Base-by-base conservation (phyloP, 2,888 invertebrate genomes). In the Amiota mariae region DNA sequence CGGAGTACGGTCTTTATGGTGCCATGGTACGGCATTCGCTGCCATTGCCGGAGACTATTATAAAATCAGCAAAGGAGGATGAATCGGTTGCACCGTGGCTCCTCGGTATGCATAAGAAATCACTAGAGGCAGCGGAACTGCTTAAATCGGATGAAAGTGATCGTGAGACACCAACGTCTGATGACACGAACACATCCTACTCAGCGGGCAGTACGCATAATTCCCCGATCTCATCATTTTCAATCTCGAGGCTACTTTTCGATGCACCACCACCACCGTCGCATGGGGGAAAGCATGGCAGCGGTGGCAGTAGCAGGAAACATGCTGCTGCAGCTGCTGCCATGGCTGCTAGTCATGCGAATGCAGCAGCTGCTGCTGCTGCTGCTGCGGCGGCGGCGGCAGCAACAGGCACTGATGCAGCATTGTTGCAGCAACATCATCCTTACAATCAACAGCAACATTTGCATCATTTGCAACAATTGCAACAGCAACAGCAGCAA, bases 1-100 rank as follows among this genome's bases (percentile, higher is more conserved):
- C 99, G 79, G 99, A 99, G 91, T 99, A 99, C 89, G 99, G 99
- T 1, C 93, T 99, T 64, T 99, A 99, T 90, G 99, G 99, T 0
- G 99, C 99, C 81, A 99, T 99, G 99, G 99, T 99, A 80, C 93
- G 99, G 76, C 99, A 99, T 91, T 98, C 98, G 63, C 93, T 99
- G 78, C 99, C 99, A 0, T 93, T 99, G 82, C 99, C 99, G 15
- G 99, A 99, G 87, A 99, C 98, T 80, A 99, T 99, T 88, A 93
- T 99, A 85, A 98, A 99, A 92, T 96, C 97, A 88, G 98, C 97
- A 89, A 98, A 98, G 91, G 97, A 97, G 86, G 97, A 97, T 89
- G 96, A 98, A 90, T 95, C 96, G 76, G 99, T 99, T 76, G 99
- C 99, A 72, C 99, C 99, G 48, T 99, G 99, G 99, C 93, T 99